Percentiles rank a stretch among this genome's conserved stretches.
phyloP scores from a whole-genome alignment of 2,888 invertebrate species.

The Platypus cylindrus region DNA sequence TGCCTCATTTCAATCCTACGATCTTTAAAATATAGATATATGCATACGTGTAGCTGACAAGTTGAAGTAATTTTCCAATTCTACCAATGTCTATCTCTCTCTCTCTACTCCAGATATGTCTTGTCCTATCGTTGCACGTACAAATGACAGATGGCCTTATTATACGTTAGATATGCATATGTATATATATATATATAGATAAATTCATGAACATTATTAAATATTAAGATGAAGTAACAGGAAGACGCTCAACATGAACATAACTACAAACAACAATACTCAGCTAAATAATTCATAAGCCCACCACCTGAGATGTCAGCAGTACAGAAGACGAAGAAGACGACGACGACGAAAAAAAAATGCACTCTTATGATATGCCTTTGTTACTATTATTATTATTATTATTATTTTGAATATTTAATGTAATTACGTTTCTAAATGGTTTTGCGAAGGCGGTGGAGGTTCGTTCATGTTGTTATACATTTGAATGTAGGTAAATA shows the following conservation, averaged over 20 bases:
- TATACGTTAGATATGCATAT: too few species aligned
- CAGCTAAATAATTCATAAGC: conserved; percentile 15
- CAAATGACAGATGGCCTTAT: conserved; percentile 22
- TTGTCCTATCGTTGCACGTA: conserved; percentile 16
- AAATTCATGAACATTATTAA: conserved; percentile 18
- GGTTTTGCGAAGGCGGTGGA: neutral
- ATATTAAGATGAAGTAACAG: conserved; percentile 15
- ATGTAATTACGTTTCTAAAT: neutral
- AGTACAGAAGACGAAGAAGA: too few species aligned
- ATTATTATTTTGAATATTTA: conserved; percentile 7
- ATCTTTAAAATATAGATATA: too few species aligned
- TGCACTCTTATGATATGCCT: conserved; percentile 8
- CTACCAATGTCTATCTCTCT: too few species aligned
- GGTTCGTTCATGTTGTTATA: too few species aligned
- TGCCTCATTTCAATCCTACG: too few species aligned
- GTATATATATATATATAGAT: too few species aligned
- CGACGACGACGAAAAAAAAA: too few species aligned
- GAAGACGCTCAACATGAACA: conserved; percentile 17
- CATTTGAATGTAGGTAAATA: too few species aligned
- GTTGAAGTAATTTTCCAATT: too few species aligned
- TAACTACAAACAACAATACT: conserved; percentile 12
- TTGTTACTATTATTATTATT: conserved; percentile 9
- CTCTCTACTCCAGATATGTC: conserved; percentile 22
- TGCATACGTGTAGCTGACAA: too few species aligned
- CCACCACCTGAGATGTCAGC: conserved; percentile 16